A percentile compares a stretch with the other conserved stretches of the same genome.
These are phyloP conservation scores for Ciconia stormi DNA, from an alignment of 2,113 vertebrate species.

Conservation along the genomic window DNA sequence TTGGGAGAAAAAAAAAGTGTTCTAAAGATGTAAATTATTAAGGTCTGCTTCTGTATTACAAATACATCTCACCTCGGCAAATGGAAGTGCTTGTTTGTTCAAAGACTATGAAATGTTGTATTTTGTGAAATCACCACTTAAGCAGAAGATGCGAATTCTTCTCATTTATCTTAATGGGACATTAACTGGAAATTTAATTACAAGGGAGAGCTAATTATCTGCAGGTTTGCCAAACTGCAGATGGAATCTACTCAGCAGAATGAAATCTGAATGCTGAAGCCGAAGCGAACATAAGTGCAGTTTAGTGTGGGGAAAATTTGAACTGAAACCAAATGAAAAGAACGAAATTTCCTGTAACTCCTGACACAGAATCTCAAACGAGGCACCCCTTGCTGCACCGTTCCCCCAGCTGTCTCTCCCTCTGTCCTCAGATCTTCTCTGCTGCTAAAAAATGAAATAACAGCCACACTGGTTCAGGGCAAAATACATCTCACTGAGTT, in stretches of 20 bases:
- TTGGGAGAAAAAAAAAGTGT: neutral
- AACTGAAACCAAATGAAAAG: neutral
- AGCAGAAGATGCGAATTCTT: neutral
- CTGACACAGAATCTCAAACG: neutral
- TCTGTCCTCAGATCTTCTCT: neutral
- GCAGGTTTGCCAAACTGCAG: conserved; percentile 45
- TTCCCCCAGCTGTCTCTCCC: neutral
- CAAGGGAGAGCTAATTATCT: conserved; percentile 48
- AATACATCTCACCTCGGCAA: neutral
- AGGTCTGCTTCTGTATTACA: neutral
- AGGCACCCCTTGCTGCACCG: fast-evolving
- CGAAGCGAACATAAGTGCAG: neutral
- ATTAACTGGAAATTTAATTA: conserved; percentile 63
- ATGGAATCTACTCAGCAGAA: conserved; percentile 28
- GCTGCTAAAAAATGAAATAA: neutral
- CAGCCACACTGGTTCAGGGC: neutral
- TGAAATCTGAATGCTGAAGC: neutral
- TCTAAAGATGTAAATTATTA: neutral
- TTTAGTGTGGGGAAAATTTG: neutral
- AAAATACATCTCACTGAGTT: neutral
- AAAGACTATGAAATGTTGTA: conserved; percentile 13
- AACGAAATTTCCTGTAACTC: neutral
- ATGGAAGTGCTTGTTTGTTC: conserved; percentile 16
- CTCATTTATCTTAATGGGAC: conserved; percentile 53
- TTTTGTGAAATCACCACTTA: conserved; percentile 15